Evolutionary conservation across 2,888 invertebrate genomes (phyloP).

Genomic region (Apomyelois bistriatella): DNA sequence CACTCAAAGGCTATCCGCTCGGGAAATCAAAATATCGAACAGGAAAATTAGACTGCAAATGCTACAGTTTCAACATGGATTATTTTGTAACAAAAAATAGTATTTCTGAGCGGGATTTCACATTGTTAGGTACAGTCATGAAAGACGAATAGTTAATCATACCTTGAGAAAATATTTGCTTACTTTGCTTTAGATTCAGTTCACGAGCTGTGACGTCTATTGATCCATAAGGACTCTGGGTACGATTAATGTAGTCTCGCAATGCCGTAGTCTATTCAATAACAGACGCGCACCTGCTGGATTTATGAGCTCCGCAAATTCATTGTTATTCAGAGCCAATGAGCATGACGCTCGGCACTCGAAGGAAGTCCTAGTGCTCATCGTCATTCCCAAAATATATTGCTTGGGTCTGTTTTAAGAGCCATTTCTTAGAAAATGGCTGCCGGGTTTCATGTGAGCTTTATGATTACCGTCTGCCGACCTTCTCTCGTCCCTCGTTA

Average conservation of each 20-base stretch:
- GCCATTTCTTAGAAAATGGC: slow-evolving; percentile 24
- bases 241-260: slow-evolving; percentile 58
- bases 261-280: slow-evolving; percentile 58
- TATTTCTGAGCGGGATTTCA: neutral
- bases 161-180: slow-evolving; percentile 1
- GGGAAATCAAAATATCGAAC: slow-evolving; percentile 19
- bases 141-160: slow-evolving; percentile 7
- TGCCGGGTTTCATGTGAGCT: slow-evolving; percentile 24
- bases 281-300: slow-evolving; percentile 62
- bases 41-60: slow-evolving; percentile 10
- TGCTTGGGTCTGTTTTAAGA: slow-evolving; percentile 24
- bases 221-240: slow-evolving; percentile 47
- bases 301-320: slow-evolving; percentile 67
- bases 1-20: slow-evolving; percentile 15
- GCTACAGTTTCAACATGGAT: neutral
- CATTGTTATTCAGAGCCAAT: slow-evolving; percentile 66
- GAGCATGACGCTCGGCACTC: slow-evolving; percentile 48
- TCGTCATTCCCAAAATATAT: slow-evolving; percentile 27
- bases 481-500: slow-evolving; percentile 19
- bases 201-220: slow-evolving; percentile 32
- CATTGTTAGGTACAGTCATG: neutral
- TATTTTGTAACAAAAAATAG: neutral
- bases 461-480: slow-evolving; percentile 22
- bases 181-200: slow-evolving; percentile 16
- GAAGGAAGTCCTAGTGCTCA: slow-evolving; percentile 35